Evolutionary conservation across 2,888 invertebrate genomes (phyloP).

Genomic region (Lasioglossum zephyrum): DNA sequence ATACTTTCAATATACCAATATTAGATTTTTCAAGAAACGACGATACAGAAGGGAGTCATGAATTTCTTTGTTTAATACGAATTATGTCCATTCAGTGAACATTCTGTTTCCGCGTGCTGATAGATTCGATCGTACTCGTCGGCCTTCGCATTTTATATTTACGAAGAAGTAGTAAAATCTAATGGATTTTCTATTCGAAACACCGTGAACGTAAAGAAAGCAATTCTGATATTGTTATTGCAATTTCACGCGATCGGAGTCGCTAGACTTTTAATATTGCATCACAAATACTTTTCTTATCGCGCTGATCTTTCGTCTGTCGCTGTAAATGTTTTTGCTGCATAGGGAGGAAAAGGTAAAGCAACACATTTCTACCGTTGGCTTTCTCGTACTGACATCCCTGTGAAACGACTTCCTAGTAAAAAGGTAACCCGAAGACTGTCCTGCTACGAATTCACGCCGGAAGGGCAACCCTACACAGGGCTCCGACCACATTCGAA

Average conservation of each 20-base stretch:
- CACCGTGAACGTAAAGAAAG: not conserved
- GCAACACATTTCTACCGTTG: not conserved
- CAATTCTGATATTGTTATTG: slow-evolving; percentile 1
- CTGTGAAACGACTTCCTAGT: not conserved
- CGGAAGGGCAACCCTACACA: not conserved
- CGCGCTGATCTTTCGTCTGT: not conserved
- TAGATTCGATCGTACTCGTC: not conserved
- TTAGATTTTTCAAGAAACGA: too few species aligned
- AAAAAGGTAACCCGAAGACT: not conserved
- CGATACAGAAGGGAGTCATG: too few species aligned
- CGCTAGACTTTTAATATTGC: not conserved
- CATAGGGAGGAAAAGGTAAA: not conserved
- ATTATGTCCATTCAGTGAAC: not conserved
- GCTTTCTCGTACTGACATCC: not conserved
- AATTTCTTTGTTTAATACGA: not conserved
- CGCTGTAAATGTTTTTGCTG: not conserved
- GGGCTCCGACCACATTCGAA: not conserved
- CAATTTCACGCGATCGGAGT: not conserved
- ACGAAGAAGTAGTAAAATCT: not conserved
- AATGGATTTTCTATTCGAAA: not conserved
- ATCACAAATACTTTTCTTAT: not conserved
- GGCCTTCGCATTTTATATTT: slow-evolving; percentile 3
- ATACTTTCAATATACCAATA: too few species aligned
- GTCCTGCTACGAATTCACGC: not conserved
- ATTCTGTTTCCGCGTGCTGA: not conserved